Conservation (phyloP, 1,140 invertebrate species). For the Pollicipes pollicipes region DNA sequence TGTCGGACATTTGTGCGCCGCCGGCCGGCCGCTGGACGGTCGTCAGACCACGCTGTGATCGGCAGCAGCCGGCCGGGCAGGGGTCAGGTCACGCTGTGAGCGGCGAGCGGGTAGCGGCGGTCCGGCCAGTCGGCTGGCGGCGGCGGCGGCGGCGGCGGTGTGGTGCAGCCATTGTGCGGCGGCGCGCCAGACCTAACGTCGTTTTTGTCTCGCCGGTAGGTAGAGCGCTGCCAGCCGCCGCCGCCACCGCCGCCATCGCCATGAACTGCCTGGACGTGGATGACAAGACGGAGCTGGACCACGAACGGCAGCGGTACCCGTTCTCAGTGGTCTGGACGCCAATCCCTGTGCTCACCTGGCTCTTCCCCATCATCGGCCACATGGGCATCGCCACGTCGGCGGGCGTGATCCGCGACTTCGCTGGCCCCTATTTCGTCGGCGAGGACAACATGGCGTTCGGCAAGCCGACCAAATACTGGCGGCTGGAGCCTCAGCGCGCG, state of each 20-base stretch:
- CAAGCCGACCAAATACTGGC: constrained; percentile 74
- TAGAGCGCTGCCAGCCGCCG: neutral
- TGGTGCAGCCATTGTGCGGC: too few species aligned
- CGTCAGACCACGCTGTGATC: too few species aligned
- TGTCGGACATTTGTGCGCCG: too few species aligned
- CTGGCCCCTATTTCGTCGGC: constrained; percentile 85
- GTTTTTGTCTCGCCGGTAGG: neutral
- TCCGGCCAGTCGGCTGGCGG: too few species aligned
- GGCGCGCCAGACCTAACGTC: neutral
- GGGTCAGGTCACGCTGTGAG: too few species aligned
- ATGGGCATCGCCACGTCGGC: constrained; percentile 89
- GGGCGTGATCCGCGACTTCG: constrained; percentile 94
- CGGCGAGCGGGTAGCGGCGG: too few species aligned
- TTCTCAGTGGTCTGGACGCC: constrained; percentile 94
- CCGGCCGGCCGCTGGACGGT: too few species aligned
- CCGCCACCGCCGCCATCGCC: too few species aligned
- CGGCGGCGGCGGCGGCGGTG: too few species aligned
- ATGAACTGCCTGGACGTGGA: neutral
- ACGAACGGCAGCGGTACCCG: constrained; percentile 51
- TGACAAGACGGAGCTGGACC: constrained; percentile 32
- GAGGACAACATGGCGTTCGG: constrained; percentile 98
- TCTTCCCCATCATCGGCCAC: constrained; percentile 92
- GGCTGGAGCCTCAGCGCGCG: constrained; percentile 52
- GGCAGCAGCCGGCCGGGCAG: too few species aligned
- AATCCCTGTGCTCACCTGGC: constrained; percentile 79